These are phyloP conservation scores for Hydra vulgaris DNA, from an alignment of 30 jellyfish, hydroid and myxozoan genomes.

Conservation along the genomic window DNA sequence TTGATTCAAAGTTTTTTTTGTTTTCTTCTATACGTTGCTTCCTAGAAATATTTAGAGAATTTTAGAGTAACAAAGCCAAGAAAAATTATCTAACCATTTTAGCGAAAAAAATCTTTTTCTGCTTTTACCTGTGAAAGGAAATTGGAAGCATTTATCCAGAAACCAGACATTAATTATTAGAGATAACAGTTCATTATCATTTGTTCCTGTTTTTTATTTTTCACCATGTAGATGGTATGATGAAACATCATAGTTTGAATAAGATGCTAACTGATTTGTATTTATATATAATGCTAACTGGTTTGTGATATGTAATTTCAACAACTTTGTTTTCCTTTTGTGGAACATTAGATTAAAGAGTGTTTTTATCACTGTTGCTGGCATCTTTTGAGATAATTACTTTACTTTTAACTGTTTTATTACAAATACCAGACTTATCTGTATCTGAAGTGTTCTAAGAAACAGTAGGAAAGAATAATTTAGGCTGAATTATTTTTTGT, in stretches of 20 bases:
- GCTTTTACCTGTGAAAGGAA: slow-evolving; percentile 6
- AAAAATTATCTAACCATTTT: slow-evolving; percentile 21
- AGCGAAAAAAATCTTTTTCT: slow-evolving; percentile 28
- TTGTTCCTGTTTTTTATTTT: background rate
- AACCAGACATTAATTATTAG: slow-evolving; percentile 14
- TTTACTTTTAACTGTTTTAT: background rate
- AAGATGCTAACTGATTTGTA: background rate
- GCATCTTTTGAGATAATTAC: background rate
- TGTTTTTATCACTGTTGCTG: background rate
- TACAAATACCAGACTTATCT: background rate
- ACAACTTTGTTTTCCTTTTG: background rate
- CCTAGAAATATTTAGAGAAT: background rate
- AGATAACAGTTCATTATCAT: background rate
- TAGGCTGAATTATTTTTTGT: background rate
- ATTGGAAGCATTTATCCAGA: slow-evolving; percentile 13
- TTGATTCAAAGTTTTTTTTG: slow-evolving; percentile 20
- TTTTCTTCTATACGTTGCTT: slow-evolving; percentile 11
- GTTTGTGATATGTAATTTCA: no score
- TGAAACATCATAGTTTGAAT: background rate
- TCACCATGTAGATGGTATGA: background rate
- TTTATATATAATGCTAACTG: no score
- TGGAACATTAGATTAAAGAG: background rate
- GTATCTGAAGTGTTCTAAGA: background rate
- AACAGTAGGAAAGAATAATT: background rate
- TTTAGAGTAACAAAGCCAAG: slow-evolving; percentile 47